These are phyloP conservation scores for Thymelicus sylvestris DNA, from an alignment of 2,888 invertebrate genomes.

Conservation along the genomic window DNA sequence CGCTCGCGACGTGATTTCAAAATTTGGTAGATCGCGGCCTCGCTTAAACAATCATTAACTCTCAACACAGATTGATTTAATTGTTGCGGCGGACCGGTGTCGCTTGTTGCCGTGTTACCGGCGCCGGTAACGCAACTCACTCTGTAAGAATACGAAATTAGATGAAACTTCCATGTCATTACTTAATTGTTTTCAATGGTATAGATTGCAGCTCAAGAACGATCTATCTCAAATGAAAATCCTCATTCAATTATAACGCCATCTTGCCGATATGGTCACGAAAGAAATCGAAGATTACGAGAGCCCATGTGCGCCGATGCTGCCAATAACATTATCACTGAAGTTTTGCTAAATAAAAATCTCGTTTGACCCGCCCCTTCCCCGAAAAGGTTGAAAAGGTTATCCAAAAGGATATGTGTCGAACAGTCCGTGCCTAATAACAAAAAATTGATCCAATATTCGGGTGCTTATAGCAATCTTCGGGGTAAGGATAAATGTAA, in stretches of 20 bases:
- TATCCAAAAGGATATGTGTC: not conserved
- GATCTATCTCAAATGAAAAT: too few species aligned
- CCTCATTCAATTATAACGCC: too few species aligned
- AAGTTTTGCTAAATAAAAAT: not conserved
- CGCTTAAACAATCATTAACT: slow-evolving; percentile 27
- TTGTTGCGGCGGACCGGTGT: not conserved
- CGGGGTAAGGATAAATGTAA: not conserved
- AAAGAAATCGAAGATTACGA: too few species aligned
- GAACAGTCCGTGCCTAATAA: not conserved
- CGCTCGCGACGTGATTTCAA: slow-evolving; percentile 25
- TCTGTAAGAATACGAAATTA: too few species aligned
- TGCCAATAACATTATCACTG: not conserved
- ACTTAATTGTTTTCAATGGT: not conserved
- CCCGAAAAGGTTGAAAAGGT: not conserved
- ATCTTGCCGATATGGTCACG: too few species aligned
- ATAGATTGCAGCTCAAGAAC: not conserved
- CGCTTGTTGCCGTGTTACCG: too few species aligned
- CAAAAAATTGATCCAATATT: not conserved
- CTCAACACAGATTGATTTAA: slow-evolving; percentile 10
- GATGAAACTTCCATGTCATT: not conserved
- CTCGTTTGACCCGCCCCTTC: not conserved
- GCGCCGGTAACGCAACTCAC: too few species aligned
- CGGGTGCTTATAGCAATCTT: not conserved
- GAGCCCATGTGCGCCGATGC: not conserved
- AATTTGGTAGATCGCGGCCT: slow-evolving; percentile 18